Evolutionary conservation across 1,140 invertebrate genomes (phyloP), one percentile per base, ranked within the genome.

Genomic region (Vollenhovia emeryi): DNA sequence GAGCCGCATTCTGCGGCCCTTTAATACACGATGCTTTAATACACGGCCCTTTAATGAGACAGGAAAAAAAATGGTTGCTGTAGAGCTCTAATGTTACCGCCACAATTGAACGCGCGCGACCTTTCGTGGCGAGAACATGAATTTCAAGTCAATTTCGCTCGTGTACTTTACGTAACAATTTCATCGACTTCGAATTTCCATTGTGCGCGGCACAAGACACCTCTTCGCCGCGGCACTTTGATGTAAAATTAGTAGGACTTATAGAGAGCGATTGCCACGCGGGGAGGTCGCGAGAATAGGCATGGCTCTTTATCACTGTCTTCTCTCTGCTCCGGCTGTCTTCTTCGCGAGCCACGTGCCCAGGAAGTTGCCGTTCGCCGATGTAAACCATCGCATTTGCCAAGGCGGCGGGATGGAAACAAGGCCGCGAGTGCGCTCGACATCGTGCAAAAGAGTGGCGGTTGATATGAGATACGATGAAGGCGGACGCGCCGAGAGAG

Each of bases 331-430:
- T 85, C 82, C 84, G 78, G 59, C 74, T 85, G 69, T 71, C 80
- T 83, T 86, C 86, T 87, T 84, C 79, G 68, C 69, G 73, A 86
- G 87, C 84, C 86, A 90, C 87, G 86, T 90, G 85, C 78, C 85
- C 84, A 90, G 88, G 66, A 73, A 82, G 78, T 73, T 57, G 36
- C 24, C 64, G 78, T 30, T 45, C 36, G 33, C 48, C 36, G 48
- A 55, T 45, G 78, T 82, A 82, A 82, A 82, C 78, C 52, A 57
- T 80, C 50, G 78, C 66, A 24, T 82, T 82, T 69, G 84, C 87
- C n/a, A 21, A 76, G 76, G 87, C 79, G 85, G 83, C 62, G 36
- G 11, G 60, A 18, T 27, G 40, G 74, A 52, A 86, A 79, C 83
- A 86, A 74, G 84, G 84, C 62, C 84, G 82, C 52, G 66, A 48